A percentile compares a stretch with the other conserved stretches of the same genome.
phyloP scores from a whole-genome alignment of 2,797 vertebrate species.

The Galago senegalensis region DNA sequence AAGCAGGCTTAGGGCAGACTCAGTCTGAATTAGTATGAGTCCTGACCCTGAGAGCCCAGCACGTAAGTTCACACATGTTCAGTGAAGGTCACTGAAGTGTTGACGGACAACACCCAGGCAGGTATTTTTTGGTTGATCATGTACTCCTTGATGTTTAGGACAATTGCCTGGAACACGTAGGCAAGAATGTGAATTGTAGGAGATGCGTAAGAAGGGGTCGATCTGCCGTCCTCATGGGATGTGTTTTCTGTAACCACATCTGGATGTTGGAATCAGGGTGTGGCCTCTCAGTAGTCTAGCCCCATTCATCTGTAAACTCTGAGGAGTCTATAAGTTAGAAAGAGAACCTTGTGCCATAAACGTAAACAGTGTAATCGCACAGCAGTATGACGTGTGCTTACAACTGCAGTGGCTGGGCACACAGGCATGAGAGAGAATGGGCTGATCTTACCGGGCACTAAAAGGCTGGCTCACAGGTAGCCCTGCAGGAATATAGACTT shows the following conservation, averaged over 20 bases:
- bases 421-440: not conserved
- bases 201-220: not conserved
- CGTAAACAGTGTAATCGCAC: not conserved
- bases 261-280: not conserved
- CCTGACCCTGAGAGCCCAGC: not conserved
- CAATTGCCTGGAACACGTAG: not conserved
- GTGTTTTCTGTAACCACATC: not conserved
- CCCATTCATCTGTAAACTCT: not conserved
- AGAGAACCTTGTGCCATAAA: not conserved
- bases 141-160: not conserved
- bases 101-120: not conserved
- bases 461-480: not conserved
- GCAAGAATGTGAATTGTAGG: not conserved
- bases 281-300: not conserved
- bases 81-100: not conserved
- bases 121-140: not conserved
- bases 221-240: not conserved
- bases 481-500: not conserved
- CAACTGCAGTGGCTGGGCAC: not conserved
- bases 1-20: not conserved
- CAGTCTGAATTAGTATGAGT: not conserved
- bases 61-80: fast-evolving
- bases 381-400: not conserved
- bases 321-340: not conserved
- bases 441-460: not conserved